Base-by-base conservation (phyloP, 2,113 vertebrate genomes). In the Ciconia boyciana region DNA sequence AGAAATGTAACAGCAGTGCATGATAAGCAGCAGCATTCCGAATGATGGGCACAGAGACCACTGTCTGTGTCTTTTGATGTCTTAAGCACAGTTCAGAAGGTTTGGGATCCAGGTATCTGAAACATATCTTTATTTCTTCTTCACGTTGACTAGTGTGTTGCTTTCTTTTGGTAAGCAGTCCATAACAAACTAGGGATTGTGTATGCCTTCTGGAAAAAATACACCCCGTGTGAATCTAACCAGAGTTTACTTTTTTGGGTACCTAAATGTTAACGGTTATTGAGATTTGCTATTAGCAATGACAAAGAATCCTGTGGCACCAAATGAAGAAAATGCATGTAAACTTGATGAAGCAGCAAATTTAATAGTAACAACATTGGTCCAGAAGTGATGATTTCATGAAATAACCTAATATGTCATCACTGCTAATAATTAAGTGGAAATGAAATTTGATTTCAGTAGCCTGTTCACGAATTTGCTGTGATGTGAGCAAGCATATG, bases 51-150 rank as follows among this genome's bases (percentile, higher is more conserved):
- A 24, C 20, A 28, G 68, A 62, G 75, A 43, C 54, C 11, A 2
- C 29, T 57, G 34, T 39, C 36, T 28, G 77, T 43, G 44, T 11
- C 28, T 81, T 81, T 18, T 34, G 69, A 6, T 72, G 62, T 17
- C 65, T 6, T 4, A 54, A 74, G 49, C 28, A 6, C 0, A 0
- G 29, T 41, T 70, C 0, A 1, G 36, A 32, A 69, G 1, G 26
- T 36, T 85, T 61, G 81, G 52, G 60, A 49, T 87, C 11, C 74
- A 54, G 80, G 46, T 29, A 26, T 55, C 72, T 51, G 39, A 74
- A 60, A 32, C 36, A 13, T 15, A n/a, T 3, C 43, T 58, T 44
- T 46, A 20, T 65, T 72, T 68, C 43, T 77, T 39, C 74, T 83
- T 71, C 0, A 4, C 4, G 0, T 9, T 75, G 72, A 31, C 25